Percentiles rank a stretch among this genome's conserved stretches.
phyloP scores from a whole-genome alignment of 2,113 vertebrate genomes.

The Gallinago undulata region DNA sequence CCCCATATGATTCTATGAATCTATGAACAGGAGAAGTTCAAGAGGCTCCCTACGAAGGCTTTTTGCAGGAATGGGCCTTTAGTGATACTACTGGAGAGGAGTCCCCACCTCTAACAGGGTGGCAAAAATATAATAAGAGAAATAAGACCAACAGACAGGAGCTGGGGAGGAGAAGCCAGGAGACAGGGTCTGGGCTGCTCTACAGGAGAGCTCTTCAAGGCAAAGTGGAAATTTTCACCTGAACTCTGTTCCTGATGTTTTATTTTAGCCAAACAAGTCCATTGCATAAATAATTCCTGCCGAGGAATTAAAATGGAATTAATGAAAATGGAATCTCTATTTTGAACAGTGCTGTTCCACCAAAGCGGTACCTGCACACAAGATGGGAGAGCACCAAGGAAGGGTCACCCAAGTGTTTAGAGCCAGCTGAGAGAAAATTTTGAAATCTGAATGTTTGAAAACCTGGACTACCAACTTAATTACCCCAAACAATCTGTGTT shows the following conservation, averaged over 20 bases:
- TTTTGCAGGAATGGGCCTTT: background rate
- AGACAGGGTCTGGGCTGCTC: background rate
- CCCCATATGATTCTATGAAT: too few species aligned
- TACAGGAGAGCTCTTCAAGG: background rate
- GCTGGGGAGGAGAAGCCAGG: background rate
- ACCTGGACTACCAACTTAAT: background rate
- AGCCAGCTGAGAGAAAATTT: background rate
- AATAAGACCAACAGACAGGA: too few species aligned
- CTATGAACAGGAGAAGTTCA: background rate
- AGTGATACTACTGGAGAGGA: background rate
- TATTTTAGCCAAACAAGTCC: background rate
- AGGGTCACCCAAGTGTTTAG: background rate
- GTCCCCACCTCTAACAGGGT: background rate
- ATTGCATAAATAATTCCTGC: background rate
- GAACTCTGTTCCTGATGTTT: background rate
- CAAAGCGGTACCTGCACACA: background rate
- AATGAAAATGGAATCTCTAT: background rate
- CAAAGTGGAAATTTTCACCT: background rate
- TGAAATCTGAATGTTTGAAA: background rate
- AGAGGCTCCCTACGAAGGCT: background rate
- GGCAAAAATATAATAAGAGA: background rate
- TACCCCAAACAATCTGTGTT: background rate
- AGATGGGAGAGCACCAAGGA: background rate
- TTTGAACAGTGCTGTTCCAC: background rate
- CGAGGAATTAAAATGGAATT: background rate